phyloP scores from a whole-genome alignment of 2,113 vertebrate genomes.

The Hydrolagus affinis region DNA sequence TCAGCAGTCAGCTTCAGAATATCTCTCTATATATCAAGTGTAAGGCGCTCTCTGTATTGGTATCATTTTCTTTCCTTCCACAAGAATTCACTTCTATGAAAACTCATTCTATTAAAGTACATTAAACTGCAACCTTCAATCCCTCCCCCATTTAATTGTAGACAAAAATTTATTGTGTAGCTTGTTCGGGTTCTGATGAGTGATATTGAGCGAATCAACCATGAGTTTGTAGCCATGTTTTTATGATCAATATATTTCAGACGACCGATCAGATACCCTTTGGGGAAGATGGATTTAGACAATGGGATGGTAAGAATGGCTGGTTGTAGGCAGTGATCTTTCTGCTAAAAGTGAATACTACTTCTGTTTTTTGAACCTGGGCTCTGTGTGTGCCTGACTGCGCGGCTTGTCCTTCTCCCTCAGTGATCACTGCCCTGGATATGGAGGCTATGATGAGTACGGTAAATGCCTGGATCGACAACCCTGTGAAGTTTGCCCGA shows the following conservation, averaged over 20 bases:
- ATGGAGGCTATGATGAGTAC: constrained; percentile 72
- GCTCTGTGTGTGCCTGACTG: constrained; percentile 16
- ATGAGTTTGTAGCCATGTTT: constrained; percentile 65
- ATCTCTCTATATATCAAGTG: too few species aligned
- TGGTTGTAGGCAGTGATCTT: constrained; percentile 56
- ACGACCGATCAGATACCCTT: constrained; percentile 71
- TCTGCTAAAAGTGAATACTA: constrained; percentile 30
- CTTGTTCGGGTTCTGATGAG: too few species aligned
- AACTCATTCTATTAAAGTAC: too few species aligned
- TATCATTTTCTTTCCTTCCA: too few species aligned
- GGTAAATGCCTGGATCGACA: constrained; percentile 60
- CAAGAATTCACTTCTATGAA: too few species aligned
- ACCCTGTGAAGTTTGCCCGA: constrained; percentile 66
- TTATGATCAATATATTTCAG: constrained; percentile 78
- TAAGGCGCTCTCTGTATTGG: too few species aligned
- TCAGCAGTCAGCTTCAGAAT: too few species aligned
- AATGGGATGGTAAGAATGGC: constrained; percentile 79
- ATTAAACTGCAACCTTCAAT: too few species aligned
- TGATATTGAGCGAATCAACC: background rate
- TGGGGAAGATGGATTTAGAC: constrained; percentile 71
- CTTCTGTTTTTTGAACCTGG: constrained; percentile 28
- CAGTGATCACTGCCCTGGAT: constrained; percentile 64
- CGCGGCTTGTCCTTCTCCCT: constrained; percentile 34
- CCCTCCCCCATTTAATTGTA: too few species aligned
- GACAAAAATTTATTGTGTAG: too few species aligned